Conservation (phyloP, 1,140 invertebrate genomes). For the Drosophila punjabiensis region DNA sequence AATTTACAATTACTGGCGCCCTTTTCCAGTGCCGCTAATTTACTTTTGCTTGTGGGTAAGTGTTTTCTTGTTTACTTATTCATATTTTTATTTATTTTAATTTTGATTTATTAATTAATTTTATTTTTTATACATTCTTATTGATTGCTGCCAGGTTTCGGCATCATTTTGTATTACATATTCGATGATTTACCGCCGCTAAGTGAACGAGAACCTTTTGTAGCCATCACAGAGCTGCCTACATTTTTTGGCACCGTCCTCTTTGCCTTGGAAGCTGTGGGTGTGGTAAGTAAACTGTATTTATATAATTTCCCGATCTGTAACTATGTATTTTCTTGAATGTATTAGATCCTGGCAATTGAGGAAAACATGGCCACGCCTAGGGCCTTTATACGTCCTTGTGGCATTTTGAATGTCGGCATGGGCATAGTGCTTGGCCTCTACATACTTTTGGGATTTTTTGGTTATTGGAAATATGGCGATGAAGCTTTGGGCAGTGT, state of each 20-base stretch:
- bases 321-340: constrained; percentile 12
- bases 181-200: constrained; percentile 88
- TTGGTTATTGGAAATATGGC: constrained; percentile 93
- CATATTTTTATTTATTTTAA: background rate
- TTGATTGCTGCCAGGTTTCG: constrained; percentile 84
- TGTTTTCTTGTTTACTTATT: background rate
- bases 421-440: constrained; percentile 91
- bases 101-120: background rate
- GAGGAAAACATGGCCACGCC: constrained; percentile 95
- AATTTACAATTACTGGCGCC: constrained; percentile 93
- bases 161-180: constrained; percentile 90
- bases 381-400: constrained; percentile 89
- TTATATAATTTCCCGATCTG: background rate
- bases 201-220: constrained; percentile 87
- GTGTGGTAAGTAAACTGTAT: constrained; percentile 88
- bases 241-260: constrained; percentile 95
- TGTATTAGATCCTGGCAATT: constrained; percentile 90
- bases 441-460: constrained; percentile 92
- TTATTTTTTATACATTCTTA: background rate
- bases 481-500: constrained; percentile 88
- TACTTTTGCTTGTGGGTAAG: constrained; percentile 89
- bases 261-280: constrained; percentile 96
- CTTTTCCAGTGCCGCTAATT: constrained; percentile 93
- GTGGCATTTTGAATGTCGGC: constrained; percentile 91
- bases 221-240: constrained; percentile 87